These are phyloP conservation scores for Nothura maculosa DNA, from an alignment of 2,797 vertebrate genomes.

Conservation along the genomic window DNA sequence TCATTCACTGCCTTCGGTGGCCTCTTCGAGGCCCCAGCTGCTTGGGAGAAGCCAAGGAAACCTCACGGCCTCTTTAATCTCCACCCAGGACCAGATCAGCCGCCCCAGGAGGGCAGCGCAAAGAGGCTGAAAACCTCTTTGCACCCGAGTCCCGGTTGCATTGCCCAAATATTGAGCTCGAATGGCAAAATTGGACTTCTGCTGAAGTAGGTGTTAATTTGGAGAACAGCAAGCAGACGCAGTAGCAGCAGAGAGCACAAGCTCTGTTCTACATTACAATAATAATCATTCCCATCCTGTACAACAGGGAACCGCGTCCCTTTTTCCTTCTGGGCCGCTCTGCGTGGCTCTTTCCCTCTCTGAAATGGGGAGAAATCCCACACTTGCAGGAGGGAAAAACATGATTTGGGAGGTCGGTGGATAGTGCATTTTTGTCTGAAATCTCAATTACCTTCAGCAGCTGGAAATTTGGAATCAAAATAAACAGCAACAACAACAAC, in stretches of 20 bases:
- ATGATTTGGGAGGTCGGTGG: conserved; percentile 56
- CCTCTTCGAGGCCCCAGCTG: not conserved
- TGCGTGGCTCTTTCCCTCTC: conserved; percentile 24
- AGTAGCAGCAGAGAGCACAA: not conserved
- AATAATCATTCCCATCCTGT: not conserved
- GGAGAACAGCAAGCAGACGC: not conserved
- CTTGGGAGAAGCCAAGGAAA: not conserved
- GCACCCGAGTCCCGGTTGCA: not conserved
- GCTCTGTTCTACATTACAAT: not conserved
- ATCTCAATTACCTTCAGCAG: conserved; percentile 51
- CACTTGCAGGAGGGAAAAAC: conserved; percentile 27
- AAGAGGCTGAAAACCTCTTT: not conserved
- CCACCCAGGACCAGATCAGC: not conserved
- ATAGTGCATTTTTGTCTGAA: conserved; percentile 56
- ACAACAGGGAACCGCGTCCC: conserved; percentile 24
- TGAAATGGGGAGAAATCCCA: conserved; percentile 19
- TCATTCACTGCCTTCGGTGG: not conserved
- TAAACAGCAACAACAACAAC: not conserved
- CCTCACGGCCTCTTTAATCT: not conserved
- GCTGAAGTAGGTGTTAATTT: conserved; percentile 1
- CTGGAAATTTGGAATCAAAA: conserved; percentile 28
- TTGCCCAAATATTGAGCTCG: not conserved
- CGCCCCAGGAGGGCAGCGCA: not conserved
- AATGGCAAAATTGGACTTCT: not conserved
- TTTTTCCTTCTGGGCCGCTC: conserved; percentile 37